Evolutionary conservation across 2,113 vertebrate species (phyloP).

Genomic region (Sinocyclocheilus anophthalmus): DNA sequence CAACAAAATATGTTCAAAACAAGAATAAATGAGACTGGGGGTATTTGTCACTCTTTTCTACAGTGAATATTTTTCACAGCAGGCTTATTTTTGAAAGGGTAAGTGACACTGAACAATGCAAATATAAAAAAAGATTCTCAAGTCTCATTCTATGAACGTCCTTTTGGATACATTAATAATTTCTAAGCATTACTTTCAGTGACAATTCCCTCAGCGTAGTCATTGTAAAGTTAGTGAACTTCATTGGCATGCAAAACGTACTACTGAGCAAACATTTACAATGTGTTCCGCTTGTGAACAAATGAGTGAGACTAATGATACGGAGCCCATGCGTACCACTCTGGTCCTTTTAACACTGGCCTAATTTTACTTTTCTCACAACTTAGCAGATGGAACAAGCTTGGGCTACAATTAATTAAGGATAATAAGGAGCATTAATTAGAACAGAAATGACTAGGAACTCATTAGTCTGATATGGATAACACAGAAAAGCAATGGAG

Average conservation of each 20-base stretch:
- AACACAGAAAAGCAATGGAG: constrained; percentile 67
- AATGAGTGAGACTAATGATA: constrained; percentile 60
- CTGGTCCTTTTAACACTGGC: constrained; percentile 67
- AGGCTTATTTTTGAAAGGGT: not conserved
- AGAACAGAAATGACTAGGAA: constrained; percentile 72
- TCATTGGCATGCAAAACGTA: constrained; percentile 64
- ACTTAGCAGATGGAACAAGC: constrained; percentile 67
- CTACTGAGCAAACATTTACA: constrained; percentile 64
- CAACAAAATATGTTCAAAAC: not conserved
- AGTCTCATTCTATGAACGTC: not conserved
- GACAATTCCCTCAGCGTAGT: not conserved
- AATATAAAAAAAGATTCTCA: not conserved
- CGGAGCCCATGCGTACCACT: constrained; percentile 17
- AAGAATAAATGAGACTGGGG: not conserved
- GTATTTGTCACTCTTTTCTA: not conserved
- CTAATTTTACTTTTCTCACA: constrained; percentile 67
- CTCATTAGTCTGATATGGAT: constrained; percentile 73
- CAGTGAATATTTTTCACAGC: not conserved
- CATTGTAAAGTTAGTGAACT: constrained; percentile 5
- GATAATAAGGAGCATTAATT: constrained; percentile 77
- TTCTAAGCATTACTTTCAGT: not conserved
- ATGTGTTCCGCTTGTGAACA: constrained; percentile 60
- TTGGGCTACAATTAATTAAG: constrained; percentile 81
- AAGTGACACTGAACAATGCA: not conserved
- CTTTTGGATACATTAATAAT: constrained; percentile 4